Conservation (phyloP, 2,113 vertebrate genomes). For the Physeter macrocephalus region DNA sequence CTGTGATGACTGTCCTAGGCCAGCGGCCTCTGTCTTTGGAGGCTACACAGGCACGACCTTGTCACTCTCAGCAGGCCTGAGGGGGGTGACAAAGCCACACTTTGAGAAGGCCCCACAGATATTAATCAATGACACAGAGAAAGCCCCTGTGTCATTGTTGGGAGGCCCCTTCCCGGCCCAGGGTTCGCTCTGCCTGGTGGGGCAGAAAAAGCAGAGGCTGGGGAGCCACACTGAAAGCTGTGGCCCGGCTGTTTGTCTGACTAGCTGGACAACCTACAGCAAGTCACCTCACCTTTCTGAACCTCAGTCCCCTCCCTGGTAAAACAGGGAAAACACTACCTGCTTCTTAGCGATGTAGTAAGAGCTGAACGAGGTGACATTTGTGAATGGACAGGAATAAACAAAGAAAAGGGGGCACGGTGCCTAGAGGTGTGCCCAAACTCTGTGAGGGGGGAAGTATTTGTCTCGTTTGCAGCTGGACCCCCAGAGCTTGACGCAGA, state of each 20-base stretch:
- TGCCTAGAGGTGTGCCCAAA: background rate
- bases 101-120: background rate
- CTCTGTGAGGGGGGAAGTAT: background rate
- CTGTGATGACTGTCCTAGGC: background rate
- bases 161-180: background rate
- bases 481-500: background rate
- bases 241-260: background rate
- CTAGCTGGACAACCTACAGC: background rate
- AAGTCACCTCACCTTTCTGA: background rate
- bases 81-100: background rate
- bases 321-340: background rate
- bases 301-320: background rate
- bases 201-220: background rate
- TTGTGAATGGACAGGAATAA: background rate
- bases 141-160: no score
- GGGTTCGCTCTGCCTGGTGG: background rate
- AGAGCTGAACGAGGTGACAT: background rate
- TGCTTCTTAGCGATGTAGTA: background rate
- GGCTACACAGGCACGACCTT: background rate
- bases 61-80: background rate
- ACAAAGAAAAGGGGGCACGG: background rate
- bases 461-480: background rate
- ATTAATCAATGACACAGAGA: background rate
- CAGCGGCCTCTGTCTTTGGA: background rate
- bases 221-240: background rate